Evolutionary conservation across 2,113 vertebrate genomes (phyloP).

Genomic region (Nerophis ophidion): DNA sequence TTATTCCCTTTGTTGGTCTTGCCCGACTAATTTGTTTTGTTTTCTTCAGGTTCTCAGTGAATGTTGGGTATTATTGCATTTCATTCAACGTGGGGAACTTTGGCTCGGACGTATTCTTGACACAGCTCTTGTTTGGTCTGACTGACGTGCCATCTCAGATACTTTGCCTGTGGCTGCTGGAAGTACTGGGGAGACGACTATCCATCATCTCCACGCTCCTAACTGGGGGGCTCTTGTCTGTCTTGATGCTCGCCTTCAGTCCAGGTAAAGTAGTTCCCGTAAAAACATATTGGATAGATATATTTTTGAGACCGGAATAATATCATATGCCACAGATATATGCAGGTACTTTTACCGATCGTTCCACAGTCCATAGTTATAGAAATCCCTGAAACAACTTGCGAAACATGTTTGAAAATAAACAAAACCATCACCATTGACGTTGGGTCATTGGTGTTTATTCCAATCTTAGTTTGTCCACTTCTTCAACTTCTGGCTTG

Average conservation of each 20-base stretch:
- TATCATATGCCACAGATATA: too few species aligned
- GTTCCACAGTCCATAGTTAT: too few species aligned
- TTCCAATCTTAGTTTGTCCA: too few species aligned
- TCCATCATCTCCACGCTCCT: constrained; percentile 45
- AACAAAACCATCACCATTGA: too few species aligned
- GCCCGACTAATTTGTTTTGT: neutral
- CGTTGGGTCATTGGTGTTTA: too few species aligned
- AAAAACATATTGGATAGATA: too few species aligned
- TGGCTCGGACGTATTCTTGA: constrained; percentile 48
- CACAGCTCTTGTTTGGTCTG: constrained; percentile 45
- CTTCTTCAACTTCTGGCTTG: neutral
- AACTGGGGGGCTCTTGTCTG: constrained; percentile 39
- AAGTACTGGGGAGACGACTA: constrained; percentile 57
- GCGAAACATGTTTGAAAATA: too few species aligned
- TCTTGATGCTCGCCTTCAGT: constrained; percentile 51
- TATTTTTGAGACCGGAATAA: too few species aligned
- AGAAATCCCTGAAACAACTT: too few species aligned
- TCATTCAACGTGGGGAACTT: constrained; percentile 53
- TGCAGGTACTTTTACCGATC: too few species aligned
- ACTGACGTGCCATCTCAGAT: constrained; percentile 59
- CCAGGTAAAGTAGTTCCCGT: constrained; percentile 49
- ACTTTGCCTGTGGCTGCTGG: constrained; percentile 59
- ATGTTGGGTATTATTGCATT: constrained; percentile 57
- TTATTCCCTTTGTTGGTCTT: neutral
- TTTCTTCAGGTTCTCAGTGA: constrained; percentile 62